Percentiles rank a stretch among this genome's conserved stretches.
Conservation (phyloP, 1,140 invertebrate species). For the Drosophila malerkotliana region DNA sequence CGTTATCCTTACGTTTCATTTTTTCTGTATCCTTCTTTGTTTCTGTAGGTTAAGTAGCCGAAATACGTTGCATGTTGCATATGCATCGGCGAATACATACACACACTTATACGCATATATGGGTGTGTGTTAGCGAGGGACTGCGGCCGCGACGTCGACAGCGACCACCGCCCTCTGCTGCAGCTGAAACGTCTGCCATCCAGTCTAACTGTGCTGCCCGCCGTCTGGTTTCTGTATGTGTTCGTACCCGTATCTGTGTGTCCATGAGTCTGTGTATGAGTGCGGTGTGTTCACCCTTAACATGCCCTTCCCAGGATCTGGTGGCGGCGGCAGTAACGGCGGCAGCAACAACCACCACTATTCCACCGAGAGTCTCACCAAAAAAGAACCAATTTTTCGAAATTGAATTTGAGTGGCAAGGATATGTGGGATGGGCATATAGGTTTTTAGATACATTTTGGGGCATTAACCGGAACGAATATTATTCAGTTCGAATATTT, state of each 20-base stretch:
- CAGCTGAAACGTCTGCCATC: conserved; percentile 70
- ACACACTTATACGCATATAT: not conserved
- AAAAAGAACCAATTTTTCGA: conserved; percentile 42
- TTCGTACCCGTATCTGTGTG: conserved; percentile 20
- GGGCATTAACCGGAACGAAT: conserved; percentile 13
- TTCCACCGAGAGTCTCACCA: conserved; percentile 9
- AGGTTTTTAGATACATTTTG: conserved; percentile 22
- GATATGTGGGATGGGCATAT: conserved; percentile 18
- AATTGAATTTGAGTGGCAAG: conserved; percentile 40
- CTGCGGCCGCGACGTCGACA: conserved; percentile 20
- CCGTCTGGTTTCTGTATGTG: conserved; percentile 51
- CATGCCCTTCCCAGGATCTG: conserved; percentile 50
- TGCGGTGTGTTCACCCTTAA: conserved; percentile 52
- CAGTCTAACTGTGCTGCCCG: conserved; percentile 70
- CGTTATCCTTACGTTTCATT: conserved; percentile 44
- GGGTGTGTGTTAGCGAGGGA: conserved; percentile 15
- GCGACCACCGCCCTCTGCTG: conserved; percentile 79
- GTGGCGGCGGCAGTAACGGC: conserved; percentile 31
- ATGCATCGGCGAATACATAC: conserved; percentile 1
- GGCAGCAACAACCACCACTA: conserved; percentile 32
- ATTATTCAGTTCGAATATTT: not conserved
- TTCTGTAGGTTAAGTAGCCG: conserved; percentile 76
- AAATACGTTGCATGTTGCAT: conserved; percentile 70
- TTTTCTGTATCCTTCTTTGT: conserved; percentile 61
- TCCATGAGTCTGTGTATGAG: conserved; percentile 23